Conservation (phyloP, 2,113 vertebrate genomes). For the Phalacrocorax brasilianus region DNA sequence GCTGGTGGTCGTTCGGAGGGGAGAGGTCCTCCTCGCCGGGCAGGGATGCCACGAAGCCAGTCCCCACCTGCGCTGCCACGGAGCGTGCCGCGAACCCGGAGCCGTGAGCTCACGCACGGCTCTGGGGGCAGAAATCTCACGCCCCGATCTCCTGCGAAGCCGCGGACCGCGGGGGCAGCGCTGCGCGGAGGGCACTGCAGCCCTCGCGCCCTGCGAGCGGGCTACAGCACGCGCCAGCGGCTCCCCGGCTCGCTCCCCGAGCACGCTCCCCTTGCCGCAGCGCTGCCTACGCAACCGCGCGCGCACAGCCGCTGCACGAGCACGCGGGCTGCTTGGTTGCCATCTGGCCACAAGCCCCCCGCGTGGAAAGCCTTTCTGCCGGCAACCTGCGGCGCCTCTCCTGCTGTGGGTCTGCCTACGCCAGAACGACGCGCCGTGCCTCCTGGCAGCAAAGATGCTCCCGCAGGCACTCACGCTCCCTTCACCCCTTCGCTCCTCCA, state of each 20-base stretch:
- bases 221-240: fast-evolving
- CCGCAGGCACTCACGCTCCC: neutral
- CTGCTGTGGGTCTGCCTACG: neutral
- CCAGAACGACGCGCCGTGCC: fast-evolving
- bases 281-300: fast-evolving
- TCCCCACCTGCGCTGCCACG: neutral
- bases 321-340: no score
- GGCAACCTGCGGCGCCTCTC: neutral
- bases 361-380: fast-evolving
- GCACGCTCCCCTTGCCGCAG: neutral
- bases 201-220: no score
- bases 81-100: neutral
- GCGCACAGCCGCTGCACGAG: fast-evolving
- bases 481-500: neutral
- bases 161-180: neutral
- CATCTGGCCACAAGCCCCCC: neutral
- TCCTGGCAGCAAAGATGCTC: neutral
- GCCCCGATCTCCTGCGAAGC: neutral
- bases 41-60: neutral
- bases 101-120: neutral
- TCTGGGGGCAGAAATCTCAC: fast-evolving
- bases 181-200: no score
- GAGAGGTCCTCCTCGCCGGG: neutral
- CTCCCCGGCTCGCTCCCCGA: neutral
- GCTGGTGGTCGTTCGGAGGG: neutral